Percentiles rank a stretch among this genome's conserved stretches.
Evolutionary conservation across 2,113 vertebrate genomes (phyloP).

Genomic region (Burhinus bistriatus): DNA sequence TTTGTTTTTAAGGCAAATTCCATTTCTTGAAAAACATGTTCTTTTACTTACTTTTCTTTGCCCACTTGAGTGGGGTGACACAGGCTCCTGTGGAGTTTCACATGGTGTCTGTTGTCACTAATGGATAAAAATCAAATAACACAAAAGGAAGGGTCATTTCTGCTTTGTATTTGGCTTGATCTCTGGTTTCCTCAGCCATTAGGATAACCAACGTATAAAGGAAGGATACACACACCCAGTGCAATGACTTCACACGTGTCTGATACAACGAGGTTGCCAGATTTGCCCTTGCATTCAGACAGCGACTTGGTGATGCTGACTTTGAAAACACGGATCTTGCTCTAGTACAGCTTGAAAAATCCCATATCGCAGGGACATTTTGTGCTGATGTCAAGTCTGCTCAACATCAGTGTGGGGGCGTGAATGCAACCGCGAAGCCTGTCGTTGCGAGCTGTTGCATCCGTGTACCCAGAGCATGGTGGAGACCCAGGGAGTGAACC

Average conservation of each 20-base stretch:
- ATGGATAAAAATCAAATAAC: neutral
- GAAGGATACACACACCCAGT: neutral
- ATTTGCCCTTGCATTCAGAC: neutral
- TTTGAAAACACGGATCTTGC: neutral
- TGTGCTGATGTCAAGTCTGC: neutral
- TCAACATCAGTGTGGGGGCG: neutral
- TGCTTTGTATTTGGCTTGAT: neutral
- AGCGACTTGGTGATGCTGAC: neutral
- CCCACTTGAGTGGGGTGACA: neutral
- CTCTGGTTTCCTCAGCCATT: neutral
- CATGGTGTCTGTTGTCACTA: neutral
- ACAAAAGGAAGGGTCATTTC: neutral
- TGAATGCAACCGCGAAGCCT: neutral
- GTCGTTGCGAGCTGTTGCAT: rapidly evolving
- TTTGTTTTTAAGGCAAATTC: constrained; percentile 9
- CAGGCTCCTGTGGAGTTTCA: neutral
- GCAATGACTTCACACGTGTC: neutral
- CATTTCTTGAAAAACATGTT: neutral
- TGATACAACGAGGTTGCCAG: neutral
- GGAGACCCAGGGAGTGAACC: rapidly evolving
- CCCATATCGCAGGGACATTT: rapidly evolving
- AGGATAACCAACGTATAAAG: neutral
- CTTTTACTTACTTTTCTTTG: neutral
- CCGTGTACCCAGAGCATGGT: rapidly evolving
- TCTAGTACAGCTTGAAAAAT: neutral